Evolutionary conservation across 1,140 invertebrate species (phyloP).

Genomic region (Zaprionus kolodkinae): DNA sequence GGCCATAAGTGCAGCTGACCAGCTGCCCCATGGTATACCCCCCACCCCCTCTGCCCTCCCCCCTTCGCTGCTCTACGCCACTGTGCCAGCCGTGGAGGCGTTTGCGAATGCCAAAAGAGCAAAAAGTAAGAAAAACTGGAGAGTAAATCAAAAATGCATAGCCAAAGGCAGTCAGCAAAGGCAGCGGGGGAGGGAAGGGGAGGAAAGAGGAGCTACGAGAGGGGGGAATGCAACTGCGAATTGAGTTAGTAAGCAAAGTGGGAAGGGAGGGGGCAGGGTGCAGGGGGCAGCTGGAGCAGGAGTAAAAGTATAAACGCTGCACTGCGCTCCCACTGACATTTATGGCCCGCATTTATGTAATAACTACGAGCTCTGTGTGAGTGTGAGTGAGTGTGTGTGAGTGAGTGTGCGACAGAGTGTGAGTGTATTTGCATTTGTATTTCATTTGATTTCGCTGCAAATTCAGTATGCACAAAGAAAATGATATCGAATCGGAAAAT

Average conservation of each 20-base stretch:
- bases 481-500: constrained; percentile 2
- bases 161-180: constrained; percentile 26
- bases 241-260: constrained; percentile 32
- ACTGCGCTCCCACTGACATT: constrained; percentile 29
- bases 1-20: constrained; percentile 41
- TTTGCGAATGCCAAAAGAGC: constrained; percentile 44
- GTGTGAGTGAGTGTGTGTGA: neutral
- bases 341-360: constrained; percentile 41
- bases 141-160: constrained; percentile 67
- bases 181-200: neutral
- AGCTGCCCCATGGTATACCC: neutral
- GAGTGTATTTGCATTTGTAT: constrained; percentile 9
- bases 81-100: constrained; percentile 23
- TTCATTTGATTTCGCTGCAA: constrained; percentile 8
- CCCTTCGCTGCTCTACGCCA: neutral
- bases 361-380: constrained; percentile 16
- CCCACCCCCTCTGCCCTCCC: neutral
- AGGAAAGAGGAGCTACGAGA: neutral
- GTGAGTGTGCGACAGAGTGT: neutral
- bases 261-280: neutral
- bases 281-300: neutral
- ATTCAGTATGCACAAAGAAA: constrained; percentile 17
- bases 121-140: constrained; percentile 38
- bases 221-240: neutral
- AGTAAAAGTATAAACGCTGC: constrained; percentile 3